These are phyloP conservation scores for Habropoda laboriosa DNA, from an alignment of 1,140 invertebrate genomes.

Conservation along the genomic window DNA sequence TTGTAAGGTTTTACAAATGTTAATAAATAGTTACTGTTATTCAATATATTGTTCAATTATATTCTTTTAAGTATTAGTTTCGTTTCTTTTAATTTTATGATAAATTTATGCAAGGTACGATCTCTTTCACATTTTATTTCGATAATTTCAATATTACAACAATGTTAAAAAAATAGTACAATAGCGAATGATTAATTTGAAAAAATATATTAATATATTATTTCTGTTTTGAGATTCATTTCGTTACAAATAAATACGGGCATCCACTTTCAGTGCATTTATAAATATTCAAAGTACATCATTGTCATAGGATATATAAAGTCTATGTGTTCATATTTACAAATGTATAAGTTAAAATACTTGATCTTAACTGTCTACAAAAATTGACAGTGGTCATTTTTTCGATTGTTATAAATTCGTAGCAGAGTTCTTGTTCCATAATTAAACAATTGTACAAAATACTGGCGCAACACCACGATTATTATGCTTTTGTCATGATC, in stretches of 20 bases:
- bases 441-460: neutral
- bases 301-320: constrained; percentile 23
- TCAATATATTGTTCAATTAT: neutral
- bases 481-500: constrained; percentile 1
- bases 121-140: constrained; percentile 23
- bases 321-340: constrained; percentile 53
- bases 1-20: neutral
- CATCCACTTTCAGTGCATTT: constrained; percentile 38
- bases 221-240: constrained; percentile 22
- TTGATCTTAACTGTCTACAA: neutral
- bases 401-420: neutral
- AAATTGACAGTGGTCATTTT: neutral
- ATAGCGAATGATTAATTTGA: constrained; percentile 20
- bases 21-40: constrained; percentile 4
- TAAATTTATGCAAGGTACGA: neutral
- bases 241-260: constrained; percentile 18
- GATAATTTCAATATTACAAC: constrained; percentile 26
- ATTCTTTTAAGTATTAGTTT: neutral
- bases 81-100: neutral
- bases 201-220: constrained; percentile 49
- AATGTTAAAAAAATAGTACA: constrained; percentile 31
- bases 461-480: constrained; percentile 9
- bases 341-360: constrained; percentile 10
- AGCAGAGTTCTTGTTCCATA: neutral
- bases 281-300: constrained; percentile 26